These are phyloP conservation scores for Parazoanthus atlanticus DNA, from an alignment of 92 coral and sea anemone species.

Conservation along the genomic window DNA sequence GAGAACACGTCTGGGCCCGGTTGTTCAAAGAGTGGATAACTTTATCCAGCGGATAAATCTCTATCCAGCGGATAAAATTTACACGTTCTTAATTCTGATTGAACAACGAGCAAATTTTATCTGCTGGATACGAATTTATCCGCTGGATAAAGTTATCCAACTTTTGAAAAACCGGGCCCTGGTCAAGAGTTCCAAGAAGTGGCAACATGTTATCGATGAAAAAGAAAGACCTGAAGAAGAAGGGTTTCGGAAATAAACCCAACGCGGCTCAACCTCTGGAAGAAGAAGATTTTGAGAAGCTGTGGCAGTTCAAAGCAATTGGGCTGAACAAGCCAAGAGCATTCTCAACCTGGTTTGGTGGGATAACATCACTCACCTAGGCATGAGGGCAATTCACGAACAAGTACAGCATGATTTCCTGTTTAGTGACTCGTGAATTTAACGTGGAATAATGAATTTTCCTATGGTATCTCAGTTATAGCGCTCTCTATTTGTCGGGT, in stretches of 20 bases:
- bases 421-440: background rate
- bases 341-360: conserved; percentile 47
- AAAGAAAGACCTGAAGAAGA: conserved; percentile 18
- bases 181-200: conserved; percentile 16
- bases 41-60: too few species aligned
- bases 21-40: too few species aligned
- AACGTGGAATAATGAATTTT: too few species aligned
- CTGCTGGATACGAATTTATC: too few species aligned
- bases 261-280: conserved; percentile 38
- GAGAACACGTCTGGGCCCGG: background rate
- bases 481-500: too few species aligned
- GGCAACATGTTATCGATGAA: background rate
- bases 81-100: too few species aligned
- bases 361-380: conserved; percentile 37
- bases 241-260: conserved; percentile 10
- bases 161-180: too few species aligned
- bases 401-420: conserved; percentile 52
- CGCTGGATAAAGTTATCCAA: too few species aligned
- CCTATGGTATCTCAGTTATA: too few species aligned
- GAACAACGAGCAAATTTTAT: too few species aligned
- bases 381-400: conserved; percentile 34
- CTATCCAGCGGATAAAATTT: too few species aligned
- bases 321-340: conserved; percentile 24
- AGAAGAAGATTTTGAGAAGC: conserved; percentile 19
- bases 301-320: conserved; percentile 2